Evolutionary conservation across 2,113 vertebrate species (phyloP), one percentile per base, ranked within the genome.

Genomic region (Cyprinus carpio): DNA sequence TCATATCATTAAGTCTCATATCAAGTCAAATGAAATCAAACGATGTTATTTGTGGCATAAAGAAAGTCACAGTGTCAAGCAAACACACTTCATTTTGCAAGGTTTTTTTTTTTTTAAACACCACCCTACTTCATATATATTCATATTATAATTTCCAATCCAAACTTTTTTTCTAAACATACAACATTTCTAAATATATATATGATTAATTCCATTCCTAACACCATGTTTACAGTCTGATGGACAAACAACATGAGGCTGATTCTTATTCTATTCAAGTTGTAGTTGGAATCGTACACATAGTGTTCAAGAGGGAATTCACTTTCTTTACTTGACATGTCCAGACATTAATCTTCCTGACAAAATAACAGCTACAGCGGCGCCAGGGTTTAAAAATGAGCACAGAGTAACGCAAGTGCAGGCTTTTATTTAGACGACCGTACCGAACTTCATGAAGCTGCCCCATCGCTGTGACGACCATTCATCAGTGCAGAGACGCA

Each of bases 321-420:
- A 72, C 80, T 83, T 83, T 93, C 93, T 93, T 92, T 92, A 91
- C 92, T 87, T 92, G 89, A 88, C 89, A 88, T 93, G 92, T 90
- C 89, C 88, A 31, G 88, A 89, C 92, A 94, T 94, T 93, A 94
- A 95, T 95, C 93, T 93, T 94, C 90, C 89, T 93, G 94, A 94
- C 93, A 94, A 94, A 86, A 94, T 92, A 94, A 93, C 91, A 91
- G 91, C 92, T 93, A 90, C 88, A 85, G 87, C 89, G 89, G 88
- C 90, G 89, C 91, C 89, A 82, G 90, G 93, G 94, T 94, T 94
- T 94, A 93, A 91, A 91, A 27, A 89, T 91, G 92, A 91, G 90
- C 90, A 89, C 88, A 8, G 83, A 60, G 75, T 37, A 78, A 67
- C 83, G 89, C 83, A 78, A 84, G 75, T 46, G 12, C 74, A 56